A percentile compares a stretch with the other conserved stretches of the same genome.
phyloP scores from a whole-genome alignment of 2,113 vertebrate species.

The Haemorhous mexicanus region DNA sequence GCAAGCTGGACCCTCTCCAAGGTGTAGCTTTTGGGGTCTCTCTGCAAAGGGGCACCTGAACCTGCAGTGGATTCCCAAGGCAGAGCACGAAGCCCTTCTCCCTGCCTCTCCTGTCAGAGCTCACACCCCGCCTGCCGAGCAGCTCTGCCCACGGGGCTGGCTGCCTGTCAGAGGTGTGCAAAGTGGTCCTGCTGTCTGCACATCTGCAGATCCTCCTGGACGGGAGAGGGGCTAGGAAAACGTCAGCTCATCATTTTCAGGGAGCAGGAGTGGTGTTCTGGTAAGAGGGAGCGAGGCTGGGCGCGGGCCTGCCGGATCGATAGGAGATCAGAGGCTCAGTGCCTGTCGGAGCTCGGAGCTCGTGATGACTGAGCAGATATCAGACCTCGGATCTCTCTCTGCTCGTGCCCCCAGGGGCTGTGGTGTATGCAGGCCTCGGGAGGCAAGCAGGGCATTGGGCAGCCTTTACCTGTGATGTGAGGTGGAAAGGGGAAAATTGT shows the following conservation, averaged over 20 bases:
- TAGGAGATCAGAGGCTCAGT: conserved; percentile 37
- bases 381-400: neutral
- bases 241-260: conserved; percentile 38
- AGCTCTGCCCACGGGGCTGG: neutral
- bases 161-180: neutral
- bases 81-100: neutral
- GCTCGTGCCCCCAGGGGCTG: neutral
- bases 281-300: conserved; percentile 16
- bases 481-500: neutral
- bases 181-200: neutral
- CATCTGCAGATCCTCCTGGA: neutral
- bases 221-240: neutral
- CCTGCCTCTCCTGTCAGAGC: rapidly evolving
- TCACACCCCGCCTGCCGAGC: rapidly evolving
- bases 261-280: neutral
- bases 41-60: rapidly evolving
- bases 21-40: neutral
- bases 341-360: neutral
- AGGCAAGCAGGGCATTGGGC: neutral
- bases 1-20: neutral
- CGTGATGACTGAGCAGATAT: conserved; percentile 55
- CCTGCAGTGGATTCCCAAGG: neutral
- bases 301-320: neutral
- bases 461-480: neutral
- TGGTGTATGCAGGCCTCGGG: neutral